Percentiles rank a stretch among this genome's conserved stretches.
Conservation (phyloP, 2,113 vertebrate genomes). For the Protobothrops flavoviridis region DNA sequence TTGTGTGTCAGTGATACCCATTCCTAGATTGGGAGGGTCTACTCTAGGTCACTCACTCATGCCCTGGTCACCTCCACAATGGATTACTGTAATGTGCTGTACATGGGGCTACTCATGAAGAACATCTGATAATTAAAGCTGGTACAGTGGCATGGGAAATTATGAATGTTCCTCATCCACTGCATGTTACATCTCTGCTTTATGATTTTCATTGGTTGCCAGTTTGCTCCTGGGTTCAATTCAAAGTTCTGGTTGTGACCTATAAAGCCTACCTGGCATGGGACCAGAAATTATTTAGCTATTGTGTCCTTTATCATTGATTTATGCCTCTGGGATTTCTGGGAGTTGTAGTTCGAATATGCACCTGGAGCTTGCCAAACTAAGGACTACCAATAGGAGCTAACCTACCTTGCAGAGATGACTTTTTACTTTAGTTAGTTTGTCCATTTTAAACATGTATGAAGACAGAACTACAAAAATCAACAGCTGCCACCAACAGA, state of each 20-base stretch:
- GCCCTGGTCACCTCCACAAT: neutral
- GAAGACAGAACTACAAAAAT: constrained; percentile 32
- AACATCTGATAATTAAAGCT: neutral
- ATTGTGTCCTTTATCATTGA: constrained; percentile 20
- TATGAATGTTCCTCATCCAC: neutral
- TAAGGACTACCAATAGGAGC: constrained; percentile 1
- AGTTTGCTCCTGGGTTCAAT: neutral
- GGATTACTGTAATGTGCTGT: neutral
- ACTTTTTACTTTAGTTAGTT: constrained; percentile 18
- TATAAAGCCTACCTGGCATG: neutral
- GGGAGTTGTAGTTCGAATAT: neutral
- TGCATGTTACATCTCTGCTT: neutral
- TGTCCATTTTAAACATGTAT: constrained; percentile 1
- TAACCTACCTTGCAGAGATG: constrained; percentile 20
- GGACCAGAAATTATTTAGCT: constrained; percentile 16
- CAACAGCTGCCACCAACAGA: constrained; percentile 13
- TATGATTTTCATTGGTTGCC: neutral
- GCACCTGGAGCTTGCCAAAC: neutral
- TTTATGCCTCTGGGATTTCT: neutral
- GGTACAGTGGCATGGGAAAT: neutral
- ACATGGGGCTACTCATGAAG: neutral
- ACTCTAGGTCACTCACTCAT: neutral
- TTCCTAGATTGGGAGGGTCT: neutral
- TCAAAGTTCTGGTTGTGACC: neutral
- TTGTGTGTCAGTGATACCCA: neutral